These are phyloP conservation scores for Bursaphelenchus okinawaensis DNA, from an alignment of 2,888 invertebrate species.

Conservation along the genomic window DNA sequence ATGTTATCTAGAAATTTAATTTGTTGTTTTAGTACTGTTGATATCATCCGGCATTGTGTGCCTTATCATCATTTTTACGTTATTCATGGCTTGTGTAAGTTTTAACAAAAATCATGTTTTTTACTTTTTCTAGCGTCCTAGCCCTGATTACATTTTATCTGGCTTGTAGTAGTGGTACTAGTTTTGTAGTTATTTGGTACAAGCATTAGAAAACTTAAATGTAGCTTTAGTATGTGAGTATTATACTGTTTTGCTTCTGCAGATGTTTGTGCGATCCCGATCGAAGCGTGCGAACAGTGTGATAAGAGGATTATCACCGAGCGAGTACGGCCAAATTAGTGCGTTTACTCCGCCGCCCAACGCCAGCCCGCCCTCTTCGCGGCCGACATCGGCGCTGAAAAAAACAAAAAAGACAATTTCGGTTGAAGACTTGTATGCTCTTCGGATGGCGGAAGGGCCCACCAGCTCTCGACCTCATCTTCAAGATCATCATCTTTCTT, in stretches of 20 bases:
- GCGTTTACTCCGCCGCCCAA: background rate
- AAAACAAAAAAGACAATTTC: slow-evolving; percentile 3
- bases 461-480: background rate
- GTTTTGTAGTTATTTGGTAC: too few relatives aligned
- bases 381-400: background rate
- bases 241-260: background rate
- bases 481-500: background rate
- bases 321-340: background rate
- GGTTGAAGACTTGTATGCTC: background rate
- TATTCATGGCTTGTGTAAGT: slow-evolving; percentile 41
- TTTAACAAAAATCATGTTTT: background rate
- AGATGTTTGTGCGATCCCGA: slow-evolving; percentile 8
- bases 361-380: background rate
- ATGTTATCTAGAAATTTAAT: background rate
- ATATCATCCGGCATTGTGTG: slow-evolving; percentile 32
- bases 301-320: background rate
- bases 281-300: slow-evolving; percentile 4
- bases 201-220: too few relatives aligned
- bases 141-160: too few relatives aligned
- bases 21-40: slow-evolving; percentile 34
- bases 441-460: background rate
- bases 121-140: too few relatives aligned
- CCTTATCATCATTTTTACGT: slow-evolving; percentile 29
- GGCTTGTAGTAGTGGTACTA: too few relatives aligned
- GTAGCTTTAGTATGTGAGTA: too few relatives aligned